Evolutionary conservation across 1,140 invertebrate species (phyloP).

Genomic region (Metaphire vulgaris): DNA sequence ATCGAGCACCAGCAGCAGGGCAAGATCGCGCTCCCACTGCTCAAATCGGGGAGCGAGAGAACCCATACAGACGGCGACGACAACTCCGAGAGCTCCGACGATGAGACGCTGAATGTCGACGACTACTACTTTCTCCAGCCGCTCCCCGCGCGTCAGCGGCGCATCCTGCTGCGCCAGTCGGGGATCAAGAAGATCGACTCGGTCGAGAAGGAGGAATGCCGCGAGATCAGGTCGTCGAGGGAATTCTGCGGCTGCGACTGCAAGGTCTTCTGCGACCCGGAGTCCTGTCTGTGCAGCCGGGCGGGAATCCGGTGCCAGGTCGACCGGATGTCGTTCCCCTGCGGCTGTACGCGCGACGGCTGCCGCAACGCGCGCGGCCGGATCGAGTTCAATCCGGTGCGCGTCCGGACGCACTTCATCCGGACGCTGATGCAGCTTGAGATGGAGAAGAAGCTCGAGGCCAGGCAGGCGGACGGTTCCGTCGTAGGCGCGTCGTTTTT

Average conservation of each 20-base stretch:
- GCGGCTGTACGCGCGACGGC: slow-evolving; percentile 86
- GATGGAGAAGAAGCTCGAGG: slow-evolving; percentile 66
- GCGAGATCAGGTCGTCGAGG: slow-evolving; percentile 80
- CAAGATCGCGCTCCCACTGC: slow-evolving; percentile 34
- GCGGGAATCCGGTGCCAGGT: slow-evolving; percentile 96
- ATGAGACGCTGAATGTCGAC: slow-evolving; percentile 38
- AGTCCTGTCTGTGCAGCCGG: slow-evolving; percentile 85
- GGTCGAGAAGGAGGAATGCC: slow-evolving; percentile 86
- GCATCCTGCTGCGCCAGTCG: slow-evolving; percentile 75
- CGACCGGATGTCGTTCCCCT: slow-evolving; percentile 89
- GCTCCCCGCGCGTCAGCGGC: slow-evolving; percentile 79
- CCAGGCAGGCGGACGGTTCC: neutral
- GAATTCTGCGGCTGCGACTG: slow-evolving; percentile 89
- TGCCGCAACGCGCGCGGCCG: slow-evolving; percentile 86
- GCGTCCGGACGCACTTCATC: slow-evolving; percentile 94
- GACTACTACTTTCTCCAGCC: slow-evolving; percentile 86
- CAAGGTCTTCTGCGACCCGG: slow-evolving; percentile 86
- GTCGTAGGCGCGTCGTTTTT: neutral
- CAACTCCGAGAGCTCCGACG: slow-evolving; percentile 34
- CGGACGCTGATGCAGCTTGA: slow-evolving; percentile 92
- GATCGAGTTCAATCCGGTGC: slow-evolving; percentile 90
- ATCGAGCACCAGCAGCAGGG: slow-evolving; percentile 65
- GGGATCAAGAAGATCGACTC: slow-evolving; percentile 90
- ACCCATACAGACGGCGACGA: neutral
- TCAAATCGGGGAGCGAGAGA: neutral